Evolutionary conservation across 1,140 invertebrate genomes (phyloP), one percentile per base, ranked within the genome.

Genomic region (Myzus persicae): DNA sequence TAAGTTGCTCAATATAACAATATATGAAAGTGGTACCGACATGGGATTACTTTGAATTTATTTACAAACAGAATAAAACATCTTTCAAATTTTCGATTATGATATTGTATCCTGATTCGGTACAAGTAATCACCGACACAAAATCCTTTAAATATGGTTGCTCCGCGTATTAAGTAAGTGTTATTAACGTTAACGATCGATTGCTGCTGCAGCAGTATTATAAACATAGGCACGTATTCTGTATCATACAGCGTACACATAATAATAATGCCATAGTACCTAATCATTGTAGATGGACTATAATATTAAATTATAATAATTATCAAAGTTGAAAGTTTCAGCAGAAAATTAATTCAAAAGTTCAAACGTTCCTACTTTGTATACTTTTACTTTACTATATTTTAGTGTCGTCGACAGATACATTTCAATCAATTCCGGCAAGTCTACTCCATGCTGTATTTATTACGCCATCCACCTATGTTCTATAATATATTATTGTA

Each of bases 41-140:
- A 76, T 76, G 59, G 59, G 59, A 76, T 76, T 76, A n/a, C 59
- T n/a, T 14, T 76, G 59, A 76, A 76, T 76, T 76, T 76, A 76
- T 76, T 76, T n/a, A n/a, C 59, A 18, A 76, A 76, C 6, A n/a
- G 59, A 76, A 76, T 14, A 5, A n/a, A n/a, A 76, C n/a, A n/a
- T 76, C 14, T 76, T 76, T 18, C 31, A 76, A n/a, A n/a, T n/a
- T 18, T 76, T 76, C n/a, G 59, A 76, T 76, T 76, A 76, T 67
- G 11, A 76, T 51, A 11, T 18, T 6, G n/a, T 76, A 76, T 76
- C 14, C 31, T 76, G 59, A 36, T 76, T 76, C n/a, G 14, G n/a
- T n/a, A 36, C n/a, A n/a, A 76, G n/a, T 76, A 76, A 76, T 36
- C 59, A 1, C 0, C 59, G 5, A 76, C 24, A 76, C 59, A 76